phyloP scores from a whole-genome alignment of 2,888 invertebrate species.

The Axea sp. region DNA sequence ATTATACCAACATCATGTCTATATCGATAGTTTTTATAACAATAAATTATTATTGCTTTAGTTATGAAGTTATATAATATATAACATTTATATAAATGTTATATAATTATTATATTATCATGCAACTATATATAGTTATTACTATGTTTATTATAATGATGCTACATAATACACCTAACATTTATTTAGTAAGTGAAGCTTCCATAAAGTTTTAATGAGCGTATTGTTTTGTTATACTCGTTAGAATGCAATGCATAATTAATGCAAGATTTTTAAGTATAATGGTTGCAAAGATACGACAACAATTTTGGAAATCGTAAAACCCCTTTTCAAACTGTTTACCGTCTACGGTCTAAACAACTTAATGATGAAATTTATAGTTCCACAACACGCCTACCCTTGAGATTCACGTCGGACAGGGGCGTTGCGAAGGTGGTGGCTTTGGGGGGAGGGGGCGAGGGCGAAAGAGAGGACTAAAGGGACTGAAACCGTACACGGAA shows the following conservation, averaged over 20 bases:
- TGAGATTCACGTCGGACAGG: conserved; percentile 66
- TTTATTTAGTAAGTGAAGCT: no score
- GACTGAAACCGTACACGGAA: conserved; percentile 68
- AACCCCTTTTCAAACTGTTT: conserved; percentile 73
- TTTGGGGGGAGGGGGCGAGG: conserved; percentile 46
- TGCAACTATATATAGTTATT: no score
- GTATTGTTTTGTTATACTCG: background rate
- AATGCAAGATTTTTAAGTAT: background rate
- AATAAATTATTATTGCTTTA: no score
- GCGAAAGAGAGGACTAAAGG: conserved; percentile 55
- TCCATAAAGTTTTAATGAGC: no score
- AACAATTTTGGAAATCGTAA: conserved; percentile 72
- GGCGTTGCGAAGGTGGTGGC: conserved; percentile 61
- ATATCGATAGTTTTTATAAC: no score
- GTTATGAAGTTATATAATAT: no score
- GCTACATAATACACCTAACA: no score
- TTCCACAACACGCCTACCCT: conserved; percentile 77
- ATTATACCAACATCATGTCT: no score
- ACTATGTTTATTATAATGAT: no score
- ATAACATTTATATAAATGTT: no score
- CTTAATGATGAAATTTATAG: conserved; percentile 80
- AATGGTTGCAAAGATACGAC: conserved; percentile 61
- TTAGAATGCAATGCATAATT: no score
- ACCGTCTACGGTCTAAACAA: conserved; percentile 78
- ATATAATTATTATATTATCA: no score